Conservation (phyloP, 2,113 vertebrate species). For the Zingel zingel region DNA sequence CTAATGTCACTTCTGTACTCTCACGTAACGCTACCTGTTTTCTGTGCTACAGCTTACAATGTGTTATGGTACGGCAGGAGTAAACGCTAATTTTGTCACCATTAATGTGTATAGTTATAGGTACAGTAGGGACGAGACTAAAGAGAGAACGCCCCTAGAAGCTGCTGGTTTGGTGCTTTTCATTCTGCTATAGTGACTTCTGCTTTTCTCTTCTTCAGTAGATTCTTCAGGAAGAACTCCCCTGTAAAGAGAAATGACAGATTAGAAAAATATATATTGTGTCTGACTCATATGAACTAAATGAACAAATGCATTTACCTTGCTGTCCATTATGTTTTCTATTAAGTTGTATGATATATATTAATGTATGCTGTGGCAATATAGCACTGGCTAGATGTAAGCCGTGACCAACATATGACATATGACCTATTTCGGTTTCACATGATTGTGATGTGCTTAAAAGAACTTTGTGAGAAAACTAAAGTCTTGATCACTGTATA, state of each 20-base stretch:
- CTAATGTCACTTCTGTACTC: background rate
- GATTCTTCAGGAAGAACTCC: constrained; percentile 98
- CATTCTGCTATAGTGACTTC: constrained; percentile 67
- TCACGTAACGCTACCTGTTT: background rate
- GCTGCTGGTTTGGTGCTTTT: constrained; percentile 15
- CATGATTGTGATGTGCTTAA: background rate
- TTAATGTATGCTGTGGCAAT: background rate
- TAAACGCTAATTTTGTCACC: background rate
- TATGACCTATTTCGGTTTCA: background rate
- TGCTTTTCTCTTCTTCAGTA: constrained; percentile 90
- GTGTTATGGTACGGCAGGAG: background rate
- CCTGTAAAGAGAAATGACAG: constrained; percentile 81
- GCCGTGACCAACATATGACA: background rate
- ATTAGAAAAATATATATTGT: background rate
- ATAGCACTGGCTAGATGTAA: background rate
- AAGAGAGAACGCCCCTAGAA: background rate
- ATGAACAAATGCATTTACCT: background rate
- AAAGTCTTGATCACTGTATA: too few relatives aligned
- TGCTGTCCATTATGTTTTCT: background rate
- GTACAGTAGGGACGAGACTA: too few relatives aligned
- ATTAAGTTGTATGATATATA: background rate
- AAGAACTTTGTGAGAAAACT: too few relatives aligned
- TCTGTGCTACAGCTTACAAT: background rate
- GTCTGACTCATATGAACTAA: background rate
- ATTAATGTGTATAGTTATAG: background rate